Evolutionary conservation across 2,113 vertebrate genomes (phyloP).

Genomic region (Stercorarius parasiticus): DNA sequence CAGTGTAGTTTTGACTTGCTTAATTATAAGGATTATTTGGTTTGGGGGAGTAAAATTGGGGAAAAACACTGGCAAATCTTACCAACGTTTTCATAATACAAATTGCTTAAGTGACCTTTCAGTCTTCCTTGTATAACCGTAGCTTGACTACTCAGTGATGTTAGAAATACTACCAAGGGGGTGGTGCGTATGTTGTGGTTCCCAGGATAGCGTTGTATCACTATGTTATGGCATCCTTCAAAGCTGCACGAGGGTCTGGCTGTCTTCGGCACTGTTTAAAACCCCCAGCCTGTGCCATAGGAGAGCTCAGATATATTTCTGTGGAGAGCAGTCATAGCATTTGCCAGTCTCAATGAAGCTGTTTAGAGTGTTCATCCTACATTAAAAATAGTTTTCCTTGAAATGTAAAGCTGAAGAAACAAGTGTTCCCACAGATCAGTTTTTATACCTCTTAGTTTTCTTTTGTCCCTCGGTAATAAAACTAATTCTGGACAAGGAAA

Average conservation of each 20-base stretch:
- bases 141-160: not conserved
- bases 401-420: not conserved
- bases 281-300: not conserved
- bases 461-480: not conserved
- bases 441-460: not conserved
- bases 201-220: not conserved
- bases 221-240: accelerated
- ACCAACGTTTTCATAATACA: not conserved
- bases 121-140: not conserved
- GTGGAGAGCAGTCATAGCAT: too few species aligned
- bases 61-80: not conserved
- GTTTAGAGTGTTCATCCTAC: not conserved
- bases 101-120: not conserved
- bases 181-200: not conserved
- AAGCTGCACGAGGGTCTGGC: not conserved
- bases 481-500: not conserved
- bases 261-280: accelerated
- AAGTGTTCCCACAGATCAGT: not conserved
- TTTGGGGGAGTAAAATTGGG: not conserved
- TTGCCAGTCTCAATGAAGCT: not conserved
- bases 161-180: not conserved
- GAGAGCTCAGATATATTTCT: not conserved
- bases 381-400: not conserved
- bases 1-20: not conserved
- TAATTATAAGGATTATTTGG: not conserved